These are phyloP conservation scores for Patiria miniata DNA, from an alignment of 35 echinoderm and acorn worm species.

Conservation along the genomic window DNA sequence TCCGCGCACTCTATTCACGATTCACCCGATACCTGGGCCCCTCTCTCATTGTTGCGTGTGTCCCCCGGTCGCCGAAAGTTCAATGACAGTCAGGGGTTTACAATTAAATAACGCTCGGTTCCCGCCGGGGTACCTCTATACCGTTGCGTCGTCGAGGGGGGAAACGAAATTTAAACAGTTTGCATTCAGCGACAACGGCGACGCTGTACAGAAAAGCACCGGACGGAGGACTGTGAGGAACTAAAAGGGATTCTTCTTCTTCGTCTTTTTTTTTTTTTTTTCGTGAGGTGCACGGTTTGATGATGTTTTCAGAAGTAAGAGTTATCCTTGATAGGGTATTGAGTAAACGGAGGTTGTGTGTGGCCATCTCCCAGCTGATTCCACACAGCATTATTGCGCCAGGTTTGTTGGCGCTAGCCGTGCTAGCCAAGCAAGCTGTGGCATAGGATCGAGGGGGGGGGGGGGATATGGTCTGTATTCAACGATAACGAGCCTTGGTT, in stretches of 20 bases:
- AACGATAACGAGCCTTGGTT: too few species aligned
- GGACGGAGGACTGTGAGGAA: neutral
- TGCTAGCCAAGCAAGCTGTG: too few species aligned
- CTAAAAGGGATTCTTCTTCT: neutral
- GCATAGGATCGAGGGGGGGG: too few species aligned
- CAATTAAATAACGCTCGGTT: conserved; percentile 29
- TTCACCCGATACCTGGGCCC: conserved; percentile 13
- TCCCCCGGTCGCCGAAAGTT: conserved; percentile 2
- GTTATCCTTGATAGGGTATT: neutral
- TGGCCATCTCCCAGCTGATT: neutral
- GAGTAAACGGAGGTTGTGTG: neutral
- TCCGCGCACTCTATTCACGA: conserved; percentile 17
- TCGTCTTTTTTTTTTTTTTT: neutral
- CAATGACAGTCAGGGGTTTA: conserved; percentile 16
- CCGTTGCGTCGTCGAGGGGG: neutral
- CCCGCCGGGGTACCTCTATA: neutral
- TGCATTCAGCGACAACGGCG: neutral
- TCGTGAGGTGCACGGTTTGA: neutral
- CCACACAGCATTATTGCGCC: conserved; percentile 1
- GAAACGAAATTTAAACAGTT: conserved; percentile 27
- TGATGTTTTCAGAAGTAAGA: neutral
- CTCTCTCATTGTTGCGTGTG: conserved; percentile 18
- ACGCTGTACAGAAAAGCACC: neutral
- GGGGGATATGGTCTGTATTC: too few species aligned
- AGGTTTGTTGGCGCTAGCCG: neutral